These are phyloP conservation scores for Neodiprion fabricii DNA, from an alignment of 1,140 invertebrate genomes.

Conservation along the genomic window DNA sequence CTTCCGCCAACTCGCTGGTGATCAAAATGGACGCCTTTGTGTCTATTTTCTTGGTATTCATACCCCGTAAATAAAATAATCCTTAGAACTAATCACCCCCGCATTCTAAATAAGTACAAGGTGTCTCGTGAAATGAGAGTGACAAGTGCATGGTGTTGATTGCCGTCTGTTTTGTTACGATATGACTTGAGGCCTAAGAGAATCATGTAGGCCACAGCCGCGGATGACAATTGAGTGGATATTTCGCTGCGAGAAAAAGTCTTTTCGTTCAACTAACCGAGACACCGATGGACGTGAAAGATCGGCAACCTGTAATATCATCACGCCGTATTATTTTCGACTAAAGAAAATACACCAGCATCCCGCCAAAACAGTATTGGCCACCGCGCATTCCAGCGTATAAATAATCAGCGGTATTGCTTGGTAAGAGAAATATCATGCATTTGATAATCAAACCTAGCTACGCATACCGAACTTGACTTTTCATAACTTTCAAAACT, in stretches of 20 bases:
- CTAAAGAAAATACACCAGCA: slow-evolving; percentile 23
- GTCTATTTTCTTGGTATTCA: slow-evolving; percentile 60
- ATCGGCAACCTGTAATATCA: background rate
- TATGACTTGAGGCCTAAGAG: slow-evolving; percentile 39
- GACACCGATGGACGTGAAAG: slow-evolving; percentile 7
- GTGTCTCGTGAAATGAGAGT: slow-evolving; percentile 38
- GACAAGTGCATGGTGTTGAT: slow-evolving; percentile 31
- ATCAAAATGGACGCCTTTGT: slow-evolving; percentile 64
- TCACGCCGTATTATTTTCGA: too few relatives aligned
- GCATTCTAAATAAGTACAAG: slow-evolving; percentile 45
- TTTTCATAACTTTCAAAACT: too few relatives aligned
- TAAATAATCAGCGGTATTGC: slow-evolving; percentile 42
- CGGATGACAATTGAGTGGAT: slow-evolving; percentile 56
- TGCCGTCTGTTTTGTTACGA: slow-evolving; percentile 22
- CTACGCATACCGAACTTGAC: too few relatives aligned
- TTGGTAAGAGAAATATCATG: slow-evolving; percentile 39
- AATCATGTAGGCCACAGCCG: slow-evolving; percentile 58
- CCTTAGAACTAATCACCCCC: slow-evolving; percentile 31
- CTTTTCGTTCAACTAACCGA: slow-evolving; percentile 12
- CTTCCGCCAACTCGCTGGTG: slow-evolving; percentile 56
- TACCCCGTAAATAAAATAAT: slow-evolving; percentile 53
- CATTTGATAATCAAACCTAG: slow-evolving; percentile 16
- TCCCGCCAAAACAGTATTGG: slow-evolving; percentile 41
- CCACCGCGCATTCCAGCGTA: slow-evolving; percentile 32
- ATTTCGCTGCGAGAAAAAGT: slow-evolving; percentile 33